Evolutionary conservation across 35 echinoderm and acorn worm genomes (phyloP).

Genomic region (Stichopus chloronotus): DNA sequence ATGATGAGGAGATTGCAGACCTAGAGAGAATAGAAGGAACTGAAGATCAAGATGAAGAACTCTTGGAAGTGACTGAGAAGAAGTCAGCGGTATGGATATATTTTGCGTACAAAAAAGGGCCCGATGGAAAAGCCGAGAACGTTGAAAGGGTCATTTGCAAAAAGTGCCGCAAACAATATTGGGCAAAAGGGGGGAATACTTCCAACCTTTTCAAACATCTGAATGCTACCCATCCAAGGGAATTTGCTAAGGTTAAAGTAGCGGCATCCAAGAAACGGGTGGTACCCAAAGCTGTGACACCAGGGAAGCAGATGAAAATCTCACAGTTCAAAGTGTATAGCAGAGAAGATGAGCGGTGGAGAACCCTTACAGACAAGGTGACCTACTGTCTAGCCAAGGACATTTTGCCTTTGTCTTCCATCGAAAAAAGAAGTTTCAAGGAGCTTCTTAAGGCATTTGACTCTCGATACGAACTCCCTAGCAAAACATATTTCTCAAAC

Average conservation of each 20-base stretch:
- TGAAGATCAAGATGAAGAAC: neutral
- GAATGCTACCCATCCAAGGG: neutral
- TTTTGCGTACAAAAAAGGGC: conserved; percentile 13
- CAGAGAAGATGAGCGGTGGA: conserved; percentile 15
- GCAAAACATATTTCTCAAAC: conserved; percentile 6
- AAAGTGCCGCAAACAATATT: conserved; percentile 1
- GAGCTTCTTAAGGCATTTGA: conserved; percentile 2
- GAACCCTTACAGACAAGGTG: neutral
- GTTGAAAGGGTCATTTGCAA: conserved; percentile 26
- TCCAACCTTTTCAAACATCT: conserved; percentile 15
- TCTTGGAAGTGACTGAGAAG: neutral
- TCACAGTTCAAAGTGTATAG: conserved; percentile 1
- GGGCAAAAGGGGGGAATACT: conserved; percentile 20
- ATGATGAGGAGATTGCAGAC: neutral
- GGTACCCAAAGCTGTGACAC: neutral
- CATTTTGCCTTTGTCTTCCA: neutral
- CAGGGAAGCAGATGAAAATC: neutral
- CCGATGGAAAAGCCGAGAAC: conserved; percentile 43
- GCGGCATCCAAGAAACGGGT: neutral
- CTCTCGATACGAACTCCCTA: conserved; percentile 20
- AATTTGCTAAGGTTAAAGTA: conserved; percentile 9
- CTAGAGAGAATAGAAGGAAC: neutral
- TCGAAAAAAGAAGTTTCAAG: conserved; percentile 15
- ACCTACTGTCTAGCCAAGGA: conserved; percentile 33
- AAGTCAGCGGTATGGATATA: conserved; percentile 35